phyloP scores from a whole-genome alignment of 2,113 vertebrate species.

The Thalassarche chlororhynchos region DNA sequence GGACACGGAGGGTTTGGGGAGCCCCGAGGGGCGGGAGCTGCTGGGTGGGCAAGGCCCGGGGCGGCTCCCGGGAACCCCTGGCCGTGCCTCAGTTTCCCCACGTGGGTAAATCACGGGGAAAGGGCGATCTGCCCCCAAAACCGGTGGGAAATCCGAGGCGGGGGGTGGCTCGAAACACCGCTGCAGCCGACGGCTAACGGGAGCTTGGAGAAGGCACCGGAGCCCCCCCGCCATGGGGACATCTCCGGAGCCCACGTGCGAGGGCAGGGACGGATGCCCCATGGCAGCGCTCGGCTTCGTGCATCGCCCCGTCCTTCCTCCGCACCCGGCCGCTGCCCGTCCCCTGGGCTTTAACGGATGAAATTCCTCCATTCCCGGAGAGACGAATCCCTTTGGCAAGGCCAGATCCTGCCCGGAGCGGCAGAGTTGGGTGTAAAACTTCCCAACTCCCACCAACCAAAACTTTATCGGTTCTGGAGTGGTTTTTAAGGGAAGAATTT shows the following conservation, averaged over 20 bases:
- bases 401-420: not conserved
- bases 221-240: not conserved
- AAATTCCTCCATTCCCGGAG: not conserved
- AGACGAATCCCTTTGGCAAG: rapidly evolving
- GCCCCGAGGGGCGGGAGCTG: not conserved
- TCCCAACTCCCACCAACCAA: rapidly evolving
- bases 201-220: not conserved
- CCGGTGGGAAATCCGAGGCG: not conserved
- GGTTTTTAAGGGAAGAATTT: not conserved
- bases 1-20: not conserved
- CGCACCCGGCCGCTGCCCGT: not conserved
- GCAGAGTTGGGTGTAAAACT: not conserved
- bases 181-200: not conserved
- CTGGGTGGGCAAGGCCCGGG: not conserved
- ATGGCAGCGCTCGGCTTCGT: not conserved
- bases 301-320: not conserved
- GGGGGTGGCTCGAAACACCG: not conserved
- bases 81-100: not conserved
- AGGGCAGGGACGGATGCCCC: not conserved
- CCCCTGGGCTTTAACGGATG: not conserved
- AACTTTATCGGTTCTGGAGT: rapidly evolving
- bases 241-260: not conserved
- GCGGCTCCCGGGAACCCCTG: not conserved
- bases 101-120: not conserved
- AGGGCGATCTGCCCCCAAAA: rapidly evolving